Evolutionary conservation across 2,113 vertebrate genomes (phyloP).

Genomic region (Porphyrio hochstetteri): DNA sequence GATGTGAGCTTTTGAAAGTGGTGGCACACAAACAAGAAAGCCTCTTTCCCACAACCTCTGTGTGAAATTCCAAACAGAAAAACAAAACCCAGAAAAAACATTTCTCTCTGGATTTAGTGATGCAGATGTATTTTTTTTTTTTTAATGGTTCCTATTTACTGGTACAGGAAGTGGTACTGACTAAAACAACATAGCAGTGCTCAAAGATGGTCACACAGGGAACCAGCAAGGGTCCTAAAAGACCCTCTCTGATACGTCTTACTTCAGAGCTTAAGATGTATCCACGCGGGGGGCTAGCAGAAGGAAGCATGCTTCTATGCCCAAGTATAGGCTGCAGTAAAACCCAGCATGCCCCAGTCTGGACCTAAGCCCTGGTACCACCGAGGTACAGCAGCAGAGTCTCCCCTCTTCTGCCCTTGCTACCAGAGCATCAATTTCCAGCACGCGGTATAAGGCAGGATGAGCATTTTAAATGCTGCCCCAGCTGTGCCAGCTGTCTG

Average conservation of each 20-base stretch:
- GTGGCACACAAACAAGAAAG: neutral
- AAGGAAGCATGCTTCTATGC: neutral
- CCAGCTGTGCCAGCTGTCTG: neutral
- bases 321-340: neutral
- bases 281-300: neutral
- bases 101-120: neutral
- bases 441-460: neutral
- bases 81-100: too few relatives aligned
- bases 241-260: neutral
- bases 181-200: neutral
- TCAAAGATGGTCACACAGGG: neutral
- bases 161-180: neutral
- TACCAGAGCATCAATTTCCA: neutral
- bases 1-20: neutral
- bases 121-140: neutral
- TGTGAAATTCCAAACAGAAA: neutral
- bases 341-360: neutral
- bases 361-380: neutral
- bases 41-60: neutral
- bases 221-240: neutral
- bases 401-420: neutral
- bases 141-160: neutral
- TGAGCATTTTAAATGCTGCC: neutral
- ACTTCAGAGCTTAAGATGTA: neutral
- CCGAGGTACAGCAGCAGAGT: neutral